Evolutionary conservation across 1,140 invertebrate species (phyloP).

Genomic region (Drosophila mayri): DNA sequence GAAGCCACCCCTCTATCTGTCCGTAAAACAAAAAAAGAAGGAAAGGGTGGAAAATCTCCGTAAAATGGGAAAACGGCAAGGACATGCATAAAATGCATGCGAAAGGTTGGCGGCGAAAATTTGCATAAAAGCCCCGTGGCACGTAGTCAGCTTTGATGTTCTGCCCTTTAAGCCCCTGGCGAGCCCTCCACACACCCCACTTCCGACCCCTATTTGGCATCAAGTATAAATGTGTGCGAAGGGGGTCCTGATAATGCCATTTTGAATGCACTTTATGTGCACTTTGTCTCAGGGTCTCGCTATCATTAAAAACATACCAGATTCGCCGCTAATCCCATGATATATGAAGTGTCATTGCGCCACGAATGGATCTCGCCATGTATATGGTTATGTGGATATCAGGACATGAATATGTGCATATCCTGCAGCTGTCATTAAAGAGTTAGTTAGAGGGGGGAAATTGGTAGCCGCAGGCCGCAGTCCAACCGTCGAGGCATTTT

Average conservation of each 20-base stretch:
- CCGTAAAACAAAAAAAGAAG: background rate
- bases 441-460: slow-evolving; percentile 7
- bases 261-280: slow-evolving; percentile 78
- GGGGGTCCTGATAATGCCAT: slow-evolving; percentile 61
- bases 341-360: slow-evolving; percentile 55
- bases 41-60: background rate
- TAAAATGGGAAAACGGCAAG: slow-evolving; percentile 23
- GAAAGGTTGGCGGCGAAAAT: slow-evolving; percentile 41
- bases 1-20: background rate
- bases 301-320: slow-evolving; percentile 73
- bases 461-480: background rate
- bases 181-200: background rate
- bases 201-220: background rate
- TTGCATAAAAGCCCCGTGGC: slow-evolving; percentile 67
- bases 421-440: slow-evolving; percentile 31
- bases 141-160: slow-evolving; percentile 57
- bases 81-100: slow-evolving; percentile 72
- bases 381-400: slow-evolving; percentile 40
- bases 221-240: slow-evolving; percentile 17
- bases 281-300: slow-evolving; percentile 72
- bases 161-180: slow-evolving; percentile 6
- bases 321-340: slow-evolving; percentile 64
- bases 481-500: slow-evolving; percentile 32
- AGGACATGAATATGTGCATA: slow-evolving; percentile 10
- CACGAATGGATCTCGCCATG: slow-evolving; percentile 28